Evolutionary conservation across 2,797 vertebrate species (phyloP), one percentile per base, ranked within the genome.

Genomic region (Picus viridis): DNA sequence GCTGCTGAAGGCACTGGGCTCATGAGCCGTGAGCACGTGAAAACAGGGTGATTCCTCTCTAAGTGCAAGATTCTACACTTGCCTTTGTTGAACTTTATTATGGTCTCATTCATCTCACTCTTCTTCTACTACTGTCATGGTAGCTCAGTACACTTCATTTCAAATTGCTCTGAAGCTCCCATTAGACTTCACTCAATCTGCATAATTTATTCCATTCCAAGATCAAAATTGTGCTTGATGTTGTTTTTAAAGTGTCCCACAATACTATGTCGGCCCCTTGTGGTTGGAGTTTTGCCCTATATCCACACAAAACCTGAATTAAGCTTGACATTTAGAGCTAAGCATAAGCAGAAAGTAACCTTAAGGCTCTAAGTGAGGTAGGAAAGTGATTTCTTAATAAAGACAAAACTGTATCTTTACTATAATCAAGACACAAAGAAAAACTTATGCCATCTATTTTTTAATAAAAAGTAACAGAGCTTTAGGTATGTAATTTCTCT

Each of bases 401-500:
- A 95, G 89, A 75, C 43, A 86, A 91, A 97, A 94, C 29, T 36
- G 65, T 75, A 80, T 94, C 94, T 96, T 95, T 86, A 96, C 95
- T 93, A 75, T 95, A 94, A 97, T 95, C 90, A 95, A 93, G 93
- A 96, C 94, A 80, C 58, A 7, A 65, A 57, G 88, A 89, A 30
- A 88, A 89, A 39, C 39, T 62, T 1, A 86, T 89, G 89, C 41
- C 16, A 65, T 83, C 83, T 69, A 32, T 29, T 88, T 75, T 82
- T 91, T 96, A 95, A 94, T 95, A 93, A 94, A 93, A 97, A 93
- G 70, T 85, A 92, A 57, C 85, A 71, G 43, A 91, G 59, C 53
- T 95, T 72, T 91, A 86, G 63, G 63, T 94, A 96, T 86, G 78
- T 92, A 93, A 97, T 97, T 97, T 97, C 88, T 85, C 96, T 82